Conservation (phyloP, 2,888 invertebrate species). For the Hemistola chrysoprasaria region DNA sequence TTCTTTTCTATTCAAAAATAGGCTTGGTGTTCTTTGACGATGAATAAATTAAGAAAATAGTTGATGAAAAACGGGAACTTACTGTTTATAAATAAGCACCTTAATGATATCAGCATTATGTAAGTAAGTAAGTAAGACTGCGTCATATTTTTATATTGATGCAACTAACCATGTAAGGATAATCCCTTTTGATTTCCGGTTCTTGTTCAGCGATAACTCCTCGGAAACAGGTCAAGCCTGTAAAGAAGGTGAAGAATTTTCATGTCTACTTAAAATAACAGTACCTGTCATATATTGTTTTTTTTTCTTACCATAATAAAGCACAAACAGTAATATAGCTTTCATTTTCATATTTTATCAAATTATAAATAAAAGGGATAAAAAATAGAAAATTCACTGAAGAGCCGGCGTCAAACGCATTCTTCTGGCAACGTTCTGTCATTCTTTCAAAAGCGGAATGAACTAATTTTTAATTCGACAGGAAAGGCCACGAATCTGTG, state of each 20-base stretch:
- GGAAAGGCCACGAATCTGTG: slow-evolving; percentile 14
- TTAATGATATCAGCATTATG: no score
- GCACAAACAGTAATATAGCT: slow-evolving; percentile 43
- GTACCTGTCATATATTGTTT: no score
- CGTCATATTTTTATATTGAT: no score
- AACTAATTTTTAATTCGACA: slow-evolving; percentile 24
- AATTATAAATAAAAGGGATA: slow-evolving; percentile 42
- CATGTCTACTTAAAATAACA: background rate
- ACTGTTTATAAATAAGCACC: no score
- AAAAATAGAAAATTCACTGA: slow-evolving; percentile 38
- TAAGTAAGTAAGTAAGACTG: no score
- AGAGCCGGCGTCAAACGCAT: slow-evolving; percentile 37
- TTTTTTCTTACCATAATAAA: slow-evolving; percentile 62
- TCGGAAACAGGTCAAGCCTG: slow-evolving; percentile 38
- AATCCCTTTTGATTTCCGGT: slow-evolving; percentile 54
- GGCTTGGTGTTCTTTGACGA: no score
- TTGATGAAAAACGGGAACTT: no score
- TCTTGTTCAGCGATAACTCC: slow-evolving; percentile 48
- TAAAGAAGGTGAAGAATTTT: slow-evolving; percentile 15
- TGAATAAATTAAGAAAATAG: no score
- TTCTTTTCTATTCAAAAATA: no score
- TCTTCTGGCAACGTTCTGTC: slow-evolving; percentile 52
- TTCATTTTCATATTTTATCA: slow-evolving; percentile 50
- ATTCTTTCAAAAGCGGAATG: slow-evolving; percentile 68
- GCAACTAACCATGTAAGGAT: slow-evolving; percentile 60